phyloP scores from a whole-genome alignment of 1,140 invertebrate species.

The Apocrypta bakeri region DNA sequence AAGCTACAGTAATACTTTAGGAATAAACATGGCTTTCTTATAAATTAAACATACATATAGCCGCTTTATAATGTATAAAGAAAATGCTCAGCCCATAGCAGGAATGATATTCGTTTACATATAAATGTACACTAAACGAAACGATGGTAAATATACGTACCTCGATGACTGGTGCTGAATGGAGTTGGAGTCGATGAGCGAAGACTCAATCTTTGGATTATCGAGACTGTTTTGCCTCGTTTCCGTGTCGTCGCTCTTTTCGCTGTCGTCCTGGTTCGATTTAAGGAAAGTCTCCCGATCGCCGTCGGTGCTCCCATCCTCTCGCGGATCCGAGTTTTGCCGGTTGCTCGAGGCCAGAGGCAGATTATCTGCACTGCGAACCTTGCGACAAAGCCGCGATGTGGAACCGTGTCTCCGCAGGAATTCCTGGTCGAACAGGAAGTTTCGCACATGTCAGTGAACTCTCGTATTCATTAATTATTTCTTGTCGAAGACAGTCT shows the following conservation, averaged over 20 bases:
- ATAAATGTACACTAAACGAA: not conserved
- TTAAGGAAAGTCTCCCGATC: constrained; percentile 72
- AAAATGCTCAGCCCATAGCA: too few relatives aligned
- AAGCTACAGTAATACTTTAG: too few relatives aligned
- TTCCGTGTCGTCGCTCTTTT: constrained; percentile 65
- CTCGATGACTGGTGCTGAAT: constrained; percentile 64
- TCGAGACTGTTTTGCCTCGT: constrained; percentile 65
- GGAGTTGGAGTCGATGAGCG: constrained; percentile 58
- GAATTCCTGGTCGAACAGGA: constrained; percentile 73
- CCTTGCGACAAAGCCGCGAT: constrained; percentile 84
- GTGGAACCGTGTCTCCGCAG: constrained; percentile 85
- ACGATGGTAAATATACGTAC: constrained; percentile 53
- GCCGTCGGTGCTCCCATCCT: constrained; percentile 71
- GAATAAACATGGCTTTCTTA: too few relatives aligned
- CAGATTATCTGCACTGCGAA: constrained; percentile 81
- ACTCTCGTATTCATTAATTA: not conserved
- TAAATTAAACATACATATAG: too few relatives aligned
- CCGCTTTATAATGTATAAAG: too few relatives aligned
- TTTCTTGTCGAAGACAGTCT: too few relatives aligned
- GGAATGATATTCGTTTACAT: too few relatives aligned
- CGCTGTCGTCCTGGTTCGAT: constrained; percentile 62
- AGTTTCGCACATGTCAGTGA: not conserved
- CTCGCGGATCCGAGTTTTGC: constrained; percentile 60
- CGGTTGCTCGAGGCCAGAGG: constrained; percentile 67
- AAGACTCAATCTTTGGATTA: constrained; percentile 62